Conservation (phyloP, 1,140 invertebrate species). For the Archegozetes longisetosus region DNA sequence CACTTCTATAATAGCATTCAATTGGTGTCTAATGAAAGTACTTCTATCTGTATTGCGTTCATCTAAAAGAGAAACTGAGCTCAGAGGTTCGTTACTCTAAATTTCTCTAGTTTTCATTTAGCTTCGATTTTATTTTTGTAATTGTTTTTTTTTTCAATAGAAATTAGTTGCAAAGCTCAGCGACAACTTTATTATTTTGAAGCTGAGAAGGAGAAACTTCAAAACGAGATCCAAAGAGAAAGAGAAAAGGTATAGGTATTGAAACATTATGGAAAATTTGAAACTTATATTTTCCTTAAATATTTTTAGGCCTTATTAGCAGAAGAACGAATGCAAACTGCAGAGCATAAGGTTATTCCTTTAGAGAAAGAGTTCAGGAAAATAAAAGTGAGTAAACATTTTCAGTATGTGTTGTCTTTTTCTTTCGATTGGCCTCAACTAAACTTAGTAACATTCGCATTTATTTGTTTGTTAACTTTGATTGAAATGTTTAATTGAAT, state of each 20-base stretch:
- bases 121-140: not conserved
- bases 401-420: no score
- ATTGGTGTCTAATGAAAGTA: conserved; percentile 8
- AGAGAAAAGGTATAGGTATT: conserved; percentile 1
- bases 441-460: no score
- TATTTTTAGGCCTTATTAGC: not conserved
- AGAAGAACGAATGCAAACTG: not conserved
- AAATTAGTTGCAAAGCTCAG: not conserved
- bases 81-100: conserved; percentile 2
- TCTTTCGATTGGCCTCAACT: no score
- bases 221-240: not conserved
- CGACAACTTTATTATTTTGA: conserved; percentile 4
- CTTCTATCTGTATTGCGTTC: not conserved
- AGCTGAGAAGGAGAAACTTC: conserved; percentile 9
- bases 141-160: not conserved
- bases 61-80: conserved; percentile 1
- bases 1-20: conserved; percentile 4
- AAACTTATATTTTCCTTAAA: not conserved
- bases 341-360: not conserved
- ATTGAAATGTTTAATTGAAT: no score
- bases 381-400: not conserved
- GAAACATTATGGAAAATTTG: not conserved
- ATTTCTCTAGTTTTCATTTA: not conserved
- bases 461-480: no score
- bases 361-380: conserved; percentile 2